Percentiles rank a stretch among this genome's conserved stretches.
phyloP scores from a whole-genome alignment of 2,797 vertebrate genomes.

The Meda fulgida region DNA sequence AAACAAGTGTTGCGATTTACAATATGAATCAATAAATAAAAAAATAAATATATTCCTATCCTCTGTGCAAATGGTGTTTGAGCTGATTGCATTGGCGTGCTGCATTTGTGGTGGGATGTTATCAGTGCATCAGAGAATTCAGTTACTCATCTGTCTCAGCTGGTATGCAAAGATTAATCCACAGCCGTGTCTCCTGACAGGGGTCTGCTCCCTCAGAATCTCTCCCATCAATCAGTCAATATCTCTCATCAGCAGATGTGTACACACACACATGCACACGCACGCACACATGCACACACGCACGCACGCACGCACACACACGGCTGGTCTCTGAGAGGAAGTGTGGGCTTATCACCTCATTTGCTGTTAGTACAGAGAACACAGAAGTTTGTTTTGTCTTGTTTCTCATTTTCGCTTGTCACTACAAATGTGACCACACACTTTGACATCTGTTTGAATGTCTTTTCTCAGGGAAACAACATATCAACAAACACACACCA shows the following conservation, averaged over 20 bases:
- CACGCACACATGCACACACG: background rate
- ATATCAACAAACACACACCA: conserved; percentile 50
- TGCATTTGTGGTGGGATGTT: conserved; percentile 35
- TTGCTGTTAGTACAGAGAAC: conserved; percentile 46
- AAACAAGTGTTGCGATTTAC: conserved; percentile 22
- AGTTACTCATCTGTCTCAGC: conserved; percentile 55
- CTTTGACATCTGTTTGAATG: conserved; percentile 59
- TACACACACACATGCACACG: background rate
- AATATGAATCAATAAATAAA: conserved; percentile 24
- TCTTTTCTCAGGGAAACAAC: conserved; percentile 56
- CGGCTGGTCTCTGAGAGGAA: conserved; percentile 10
- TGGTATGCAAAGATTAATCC: conserved; percentile 61
- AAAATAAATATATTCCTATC: conserved; percentile 30
- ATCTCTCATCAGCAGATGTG: conserved; percentile 52
- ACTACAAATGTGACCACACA: conserved; percentile 63
- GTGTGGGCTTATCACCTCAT: conserved; percentile 46
- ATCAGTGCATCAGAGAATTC: conserved; percentile 51
- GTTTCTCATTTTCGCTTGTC: conserved; percentile 64
- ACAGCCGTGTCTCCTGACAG: conserved; percentile 51
- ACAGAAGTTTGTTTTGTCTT: conserved; percentile 55
- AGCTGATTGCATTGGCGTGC: conserved; percentile 39
- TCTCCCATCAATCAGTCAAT: conserved; percentile 60
- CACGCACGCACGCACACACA: background rate
- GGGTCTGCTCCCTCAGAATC: conserved; percentile 45
- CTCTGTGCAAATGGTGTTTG: conserved; percentile 43